A percentile compares a stretch with the other conserved stretches of the same genome.
These are phyloP conservation scores for Gastrophryne carolinensis DNA, from an alignment of 2,797 vertebrate species.

Conservation along the genomic window DNA sequence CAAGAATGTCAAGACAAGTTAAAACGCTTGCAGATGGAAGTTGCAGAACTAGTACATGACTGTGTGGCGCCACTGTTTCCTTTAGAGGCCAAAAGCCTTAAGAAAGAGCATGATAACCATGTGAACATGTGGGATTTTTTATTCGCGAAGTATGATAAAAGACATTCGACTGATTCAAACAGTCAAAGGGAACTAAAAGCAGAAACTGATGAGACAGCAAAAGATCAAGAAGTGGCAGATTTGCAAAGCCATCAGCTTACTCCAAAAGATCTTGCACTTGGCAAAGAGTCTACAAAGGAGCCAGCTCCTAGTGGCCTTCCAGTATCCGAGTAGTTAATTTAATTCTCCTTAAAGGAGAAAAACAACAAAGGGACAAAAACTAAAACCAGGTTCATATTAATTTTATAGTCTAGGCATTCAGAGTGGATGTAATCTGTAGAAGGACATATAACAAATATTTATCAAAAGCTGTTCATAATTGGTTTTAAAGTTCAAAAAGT, in stretches of 20 bases:
- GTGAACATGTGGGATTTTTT: slow-evolving; percentile 24
- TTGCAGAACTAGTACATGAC: slow-evolving; percentile 73
- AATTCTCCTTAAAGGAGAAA: no score
- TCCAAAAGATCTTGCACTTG: background rate
- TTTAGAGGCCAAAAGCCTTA: slow-evolving; percentile 60
- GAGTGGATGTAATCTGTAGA: no score
- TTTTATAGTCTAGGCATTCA: no score
- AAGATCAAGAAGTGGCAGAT: background rate
- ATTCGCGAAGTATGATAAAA: background rate
- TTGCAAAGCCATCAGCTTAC: background rate
- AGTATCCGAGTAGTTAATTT: background rate
- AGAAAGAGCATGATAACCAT: background rate
- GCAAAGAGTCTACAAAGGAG: background rate
- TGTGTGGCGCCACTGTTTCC: slow-evolving; percentile 71
- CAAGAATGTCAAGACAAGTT: slow-evolving; percentile 75
- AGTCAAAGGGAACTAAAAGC: background rate
- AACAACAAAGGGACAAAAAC: no score
- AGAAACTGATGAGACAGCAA: slow-evolving; percentile 28
- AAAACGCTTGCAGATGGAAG: slow-evolving; percentile 71
- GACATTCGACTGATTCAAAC: slow-evolving; percentile 2
- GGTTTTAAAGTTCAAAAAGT: no score
- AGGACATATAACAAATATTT: no score
- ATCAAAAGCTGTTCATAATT: no score
- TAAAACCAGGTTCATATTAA: no score
- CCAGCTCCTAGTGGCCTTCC: background rate